Evolutionary conservation across 2,797 vertebrate species (phyloP).

Genomic region (Corythornis leucogaster): DNA sequence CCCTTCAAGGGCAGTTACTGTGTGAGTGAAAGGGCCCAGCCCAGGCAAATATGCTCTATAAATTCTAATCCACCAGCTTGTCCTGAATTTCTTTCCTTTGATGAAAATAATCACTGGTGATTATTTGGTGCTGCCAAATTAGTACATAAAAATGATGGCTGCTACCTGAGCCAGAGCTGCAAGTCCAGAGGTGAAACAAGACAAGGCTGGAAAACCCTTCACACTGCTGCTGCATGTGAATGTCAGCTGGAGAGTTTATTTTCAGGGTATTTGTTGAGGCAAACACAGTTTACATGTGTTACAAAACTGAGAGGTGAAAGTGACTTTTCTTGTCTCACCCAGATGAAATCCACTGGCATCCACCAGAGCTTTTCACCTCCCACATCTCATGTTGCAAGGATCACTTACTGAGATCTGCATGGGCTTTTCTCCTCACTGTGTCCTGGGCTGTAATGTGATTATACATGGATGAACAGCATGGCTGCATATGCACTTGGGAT

Average conservation of each 20-base stretch:
- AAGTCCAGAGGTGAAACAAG: neutral
- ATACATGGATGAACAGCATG: neutral
- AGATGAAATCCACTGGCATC: neutral
- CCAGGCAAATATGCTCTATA: neutral
- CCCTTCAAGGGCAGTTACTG: neutral
- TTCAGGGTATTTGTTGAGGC: neutral
- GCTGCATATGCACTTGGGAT: rapidly evolving
- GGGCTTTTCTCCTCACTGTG: neutral
- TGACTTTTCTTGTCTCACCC: neutral
- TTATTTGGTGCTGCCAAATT: neutral
- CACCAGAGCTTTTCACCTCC: neutral
- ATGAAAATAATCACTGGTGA: neutral
- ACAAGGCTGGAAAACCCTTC: neutral
- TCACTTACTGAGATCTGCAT: constrained; percentile 32
- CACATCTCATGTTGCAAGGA: neutral
- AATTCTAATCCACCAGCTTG: rapidly evolving
- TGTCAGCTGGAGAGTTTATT: neutral
- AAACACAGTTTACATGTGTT: neutral
- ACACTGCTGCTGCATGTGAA: neutral
- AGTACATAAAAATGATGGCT: neutral
- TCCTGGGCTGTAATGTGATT: neutral
- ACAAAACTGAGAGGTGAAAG: neutral
- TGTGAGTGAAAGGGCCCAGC: neutral
- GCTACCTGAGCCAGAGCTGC: neutral
- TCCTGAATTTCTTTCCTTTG: neutral